Percentiles rank a stretch among this genome's conserved stretches.
phyloP scores from a whole-genome alignment of 2,888 invertebrate species.

The Formica aserva region DNA sequence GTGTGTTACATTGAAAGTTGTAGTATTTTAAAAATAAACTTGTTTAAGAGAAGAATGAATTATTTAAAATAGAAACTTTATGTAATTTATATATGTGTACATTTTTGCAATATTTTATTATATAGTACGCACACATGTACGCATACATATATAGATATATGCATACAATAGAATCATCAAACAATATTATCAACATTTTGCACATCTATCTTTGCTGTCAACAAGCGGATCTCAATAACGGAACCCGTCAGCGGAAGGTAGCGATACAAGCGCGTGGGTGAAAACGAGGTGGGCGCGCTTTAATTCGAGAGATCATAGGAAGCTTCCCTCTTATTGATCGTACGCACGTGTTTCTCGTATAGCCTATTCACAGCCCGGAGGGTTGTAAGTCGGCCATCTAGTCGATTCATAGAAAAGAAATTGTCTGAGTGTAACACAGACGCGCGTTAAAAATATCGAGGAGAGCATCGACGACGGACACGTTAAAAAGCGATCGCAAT shows the following conservation, averaged over 20 bases:
- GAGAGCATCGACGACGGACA: not conserved
- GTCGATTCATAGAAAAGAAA: slow-evolving; percentile 68
- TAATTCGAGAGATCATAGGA: slow-evolving; percentile 70
- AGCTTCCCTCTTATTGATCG: slow-evolving; percentile 82
- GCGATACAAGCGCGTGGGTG: slow-evolving; percentile 28
- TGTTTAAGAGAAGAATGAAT: not conserved
- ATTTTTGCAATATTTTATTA: not conserved
- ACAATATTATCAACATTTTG: slow-evolving; percentile 1
- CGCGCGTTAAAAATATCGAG: not conserved
- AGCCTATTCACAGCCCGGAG: slow-evolving; percentile 75
- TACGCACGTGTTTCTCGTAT: slow-evolving; percentile 81
- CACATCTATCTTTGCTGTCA: not conserved
- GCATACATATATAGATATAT: not conserved
- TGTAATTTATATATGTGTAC: not conserved
- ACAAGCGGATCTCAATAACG: not conserved
- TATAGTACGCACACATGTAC: not conserved
- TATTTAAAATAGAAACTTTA: not conserved
- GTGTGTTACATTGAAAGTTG: not conserved
- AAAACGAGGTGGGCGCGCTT: slow-evolving; percentile 57
- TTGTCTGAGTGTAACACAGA: slow-evolving; percentile 26
- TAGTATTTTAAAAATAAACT: not conserved
- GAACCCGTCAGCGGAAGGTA: slow-evolving; percentile 11
- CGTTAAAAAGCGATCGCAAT: not conserved
- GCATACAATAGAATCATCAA: not conserved
- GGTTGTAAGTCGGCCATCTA: slow-evolving; percentile 82